Evolutionary conservation across 2,797 vertebrate genomes (phyloP), one percentile per base, ranked within the genome.

Genomic region (Platyrinchus mystaceus): DNA sequence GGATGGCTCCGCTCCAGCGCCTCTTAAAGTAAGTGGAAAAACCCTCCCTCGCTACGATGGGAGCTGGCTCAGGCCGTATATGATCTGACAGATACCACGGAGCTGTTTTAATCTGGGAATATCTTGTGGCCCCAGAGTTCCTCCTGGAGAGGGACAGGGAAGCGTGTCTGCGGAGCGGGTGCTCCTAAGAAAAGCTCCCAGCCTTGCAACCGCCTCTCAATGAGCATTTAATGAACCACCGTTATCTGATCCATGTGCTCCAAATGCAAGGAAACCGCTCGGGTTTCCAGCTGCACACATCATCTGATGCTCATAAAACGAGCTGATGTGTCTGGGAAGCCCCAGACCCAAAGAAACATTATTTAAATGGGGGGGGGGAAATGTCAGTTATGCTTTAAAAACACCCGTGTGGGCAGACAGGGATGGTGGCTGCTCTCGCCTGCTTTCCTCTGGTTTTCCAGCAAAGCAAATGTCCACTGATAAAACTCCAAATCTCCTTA

Each of bases 311-410:
- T 81, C 94, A 22, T 96, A 93, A 96, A 97, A 90, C 0, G 43
- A 74, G 81, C 80, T 92, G 93, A 94, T 96, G 93, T 95, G 96
- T 96, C 95, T 97, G 90, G 89, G 94, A 95, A 95, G 93, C 75
- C 82, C 92, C 71, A 94, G 92, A 85, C 84, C 87, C 81, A 37
- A 82, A 92, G 92, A 79, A 84, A 73, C 18, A 17, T 68, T 78
- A 89, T 94, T 87, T 75, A 49, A 62, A 55, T 13, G 21, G 19
- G 18, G n/a, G 19, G 4, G 18, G 18, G 18, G 27, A 34, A 53
- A 79, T 81, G 66, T 56, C 63, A 67, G 83, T 71, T 60, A 50
- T 43, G 58, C 60, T 85, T 80, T 68, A 30, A 68, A 94, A 73
- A 22, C 49, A 53, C 64, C 41, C 44, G 0, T 7, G 14, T 28